phyloP scores from a whole-genome alignment of 1,140 invertebrate genomes.

The Dermatophagoides farinae region DNA sequence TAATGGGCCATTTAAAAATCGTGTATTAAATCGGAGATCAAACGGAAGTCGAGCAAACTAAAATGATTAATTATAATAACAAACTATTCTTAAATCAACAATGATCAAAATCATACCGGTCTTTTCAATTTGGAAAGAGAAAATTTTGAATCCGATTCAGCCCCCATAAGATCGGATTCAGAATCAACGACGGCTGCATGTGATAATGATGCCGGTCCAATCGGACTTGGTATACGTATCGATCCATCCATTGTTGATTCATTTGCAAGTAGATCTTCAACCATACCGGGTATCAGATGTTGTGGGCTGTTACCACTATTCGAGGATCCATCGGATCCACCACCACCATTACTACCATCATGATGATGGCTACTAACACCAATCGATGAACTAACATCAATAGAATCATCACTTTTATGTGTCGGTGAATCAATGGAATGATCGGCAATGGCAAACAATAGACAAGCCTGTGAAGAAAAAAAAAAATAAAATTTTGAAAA shows the following conservation, averaged over 20 bases:
- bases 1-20: not conserved
- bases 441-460: not conserved
- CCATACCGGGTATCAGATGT: not conserved
- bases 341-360: not conserved
- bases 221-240: not conserved
- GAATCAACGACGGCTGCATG: not conserved
- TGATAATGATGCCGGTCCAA: not conserved
- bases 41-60: not conserved
- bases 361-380: not conserved
- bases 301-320: not conserved
- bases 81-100: not conserved
- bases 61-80: not conserved
- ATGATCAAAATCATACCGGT: slow-evolving; percentile 1
- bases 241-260: not conserved
- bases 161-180: not conserved
- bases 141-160: not conserved
- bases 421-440: not conserved
- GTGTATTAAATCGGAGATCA: not conserved
- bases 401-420: not conserved
- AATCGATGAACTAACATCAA: slow-evolving; percentile 1
- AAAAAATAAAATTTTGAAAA: no score
- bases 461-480: no score
- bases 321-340: not conserved
- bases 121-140: not conserved
- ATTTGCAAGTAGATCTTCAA: slow-evolving; percentile 3